Base-by-base conservation (phyloP, 2,888 invertebrate species). In the Steromphala cineraria region DNA sequence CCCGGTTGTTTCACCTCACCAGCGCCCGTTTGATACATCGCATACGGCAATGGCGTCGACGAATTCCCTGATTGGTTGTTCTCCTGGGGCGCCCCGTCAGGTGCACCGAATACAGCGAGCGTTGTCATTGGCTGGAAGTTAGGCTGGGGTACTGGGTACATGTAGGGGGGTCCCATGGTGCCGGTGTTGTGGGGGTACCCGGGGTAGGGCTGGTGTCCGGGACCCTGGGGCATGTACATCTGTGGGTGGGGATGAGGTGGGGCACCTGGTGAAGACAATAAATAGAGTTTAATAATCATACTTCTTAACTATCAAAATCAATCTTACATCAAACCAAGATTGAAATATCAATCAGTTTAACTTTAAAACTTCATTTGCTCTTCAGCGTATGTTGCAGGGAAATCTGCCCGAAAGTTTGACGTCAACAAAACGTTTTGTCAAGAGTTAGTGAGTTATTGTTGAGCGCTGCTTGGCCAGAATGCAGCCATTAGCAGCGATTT, bases 91-190 rank as follows among this genome's bases (percentile, higher is more conserved):
- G 46, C 75, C 1, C 24, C 24, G 17, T 75, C 75, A 8, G 76
- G 76, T 0, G 76, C 76, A 8, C 76, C 76, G 36, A 76, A 76
- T 19, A 76, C 76, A 17, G 76, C 76, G 19, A 76, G 76, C 7
- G 76, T 76, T 31, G 71, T 71, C 71, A 71, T 71, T 0, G 71
- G 71, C 19, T 71, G 71, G 24, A 62, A 62, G n/a, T 15, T 71
- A 8, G 71, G 71, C 36, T 31, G 76, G 17, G 76, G 76, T 7
- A 76, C 76, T 13, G 53, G 76, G 31, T 76, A 76, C 19, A 76
- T 76, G 56, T 76, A 53, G 4, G 76, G 76, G 7, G 76, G 76
- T 0, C 53, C 53, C 55, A 76, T 76, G 36, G 19, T 76, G 55
- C 31, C 71, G n/a, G 71, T 36, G n/a, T 31, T 40, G 56, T 56